Base-by-base conservation (phyloP, 1,140 invertebrate genomes). In the Drosophila lowei region DNA sequence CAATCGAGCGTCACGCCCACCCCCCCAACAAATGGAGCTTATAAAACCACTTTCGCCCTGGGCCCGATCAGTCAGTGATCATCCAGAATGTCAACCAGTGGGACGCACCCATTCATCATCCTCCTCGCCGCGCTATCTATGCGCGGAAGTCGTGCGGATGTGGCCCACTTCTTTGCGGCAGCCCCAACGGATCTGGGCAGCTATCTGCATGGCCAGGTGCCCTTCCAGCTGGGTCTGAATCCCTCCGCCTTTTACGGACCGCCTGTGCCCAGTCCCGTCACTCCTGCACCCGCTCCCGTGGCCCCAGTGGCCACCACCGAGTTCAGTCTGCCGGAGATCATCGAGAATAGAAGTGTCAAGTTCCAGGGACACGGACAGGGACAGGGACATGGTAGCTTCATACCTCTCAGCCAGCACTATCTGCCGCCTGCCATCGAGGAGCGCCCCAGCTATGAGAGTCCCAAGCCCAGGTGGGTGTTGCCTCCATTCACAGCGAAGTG, bases 281-380 rank as follows among this genome's bases (percentile, higher is more conserved):
- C 75, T 3, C 72, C 79, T 0, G 62, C 34, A 28, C 49, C 53
- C 2, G 53, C 63, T 8, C 28, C 72, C n/a, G 61, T 49, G 43
- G 49, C 72, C 7, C 55, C 72, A 0, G 54, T 43, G 2, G 49
- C 76, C 18, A 80, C 78, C 6, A 90, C 89, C 0, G 89, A 90
- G 49, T 88, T 81, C 30, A 73, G 34, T 9, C 41, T 90, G 38
- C 89, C 89, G 3, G 89, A 90, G 44, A 88, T 90, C 2, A 73
- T 90, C 3, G 89, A 90, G 42, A 90, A 90, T 49, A 85, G 89
- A 23, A 86, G 71, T 41, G 52, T 81, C 0, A 88, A 78, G 46
- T 43, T 48, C 23, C 44, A 71, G 47, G 53, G 58, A 41, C 34
- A 13, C 18, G 0, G 3, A 43, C 11, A 13, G 23, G 0, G 3